phyloP scores from a whole-genome alignment of 2,888 invertebrate species.

The Dermolepida albohirtum region DNA sequence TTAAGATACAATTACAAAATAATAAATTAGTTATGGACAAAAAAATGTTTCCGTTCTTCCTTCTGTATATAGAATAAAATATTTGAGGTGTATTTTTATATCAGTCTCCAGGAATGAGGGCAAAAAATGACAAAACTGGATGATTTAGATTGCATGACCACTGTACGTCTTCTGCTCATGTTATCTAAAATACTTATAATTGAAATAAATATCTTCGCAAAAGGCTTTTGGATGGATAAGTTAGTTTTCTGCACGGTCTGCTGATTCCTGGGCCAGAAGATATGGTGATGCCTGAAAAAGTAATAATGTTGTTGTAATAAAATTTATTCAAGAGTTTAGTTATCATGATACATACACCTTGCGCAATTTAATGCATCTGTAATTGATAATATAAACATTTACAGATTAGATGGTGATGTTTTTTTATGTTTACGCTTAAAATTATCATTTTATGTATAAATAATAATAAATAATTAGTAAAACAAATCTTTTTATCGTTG shows the following conservation, averaged over 20 bases:
- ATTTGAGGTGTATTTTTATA: slow-evolving; percentile 7
- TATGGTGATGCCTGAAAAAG: slow-evolving; percentile 50
- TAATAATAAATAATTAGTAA: too few relatives aligned
- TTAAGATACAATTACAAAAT: not conserved
- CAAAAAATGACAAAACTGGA: slow-evolving; percentile 4
- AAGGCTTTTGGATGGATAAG: slow-evolving; percentile 33
- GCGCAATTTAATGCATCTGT: too few relatives aligned
- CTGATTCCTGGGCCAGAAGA: slow-evolving; percentile 49
- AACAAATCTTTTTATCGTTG: too few relatives aligned
- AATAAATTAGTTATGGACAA: slow-evolving; percentile 1
- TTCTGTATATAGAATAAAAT: not conserved
- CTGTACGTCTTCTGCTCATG: slow-evolving; percentile 3
- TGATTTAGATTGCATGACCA: slow-evolving; percentile 12
- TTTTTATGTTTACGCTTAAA: too few relatives aligned
- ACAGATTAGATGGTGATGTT: too few relatives aligned
- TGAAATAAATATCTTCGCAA: slow-evolving; percentile 4
- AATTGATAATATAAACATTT: too few relatives aligned
- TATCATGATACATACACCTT: too few relatives aligned
- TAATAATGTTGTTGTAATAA: not conserved
- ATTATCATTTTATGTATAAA: too few relatives aligned
- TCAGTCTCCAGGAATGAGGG: slow-evolving; percentile 28
- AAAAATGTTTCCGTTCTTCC: not conserved
- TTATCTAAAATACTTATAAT: slow-evolving; percentile 2
- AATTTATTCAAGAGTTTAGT: too few relatives aligned
- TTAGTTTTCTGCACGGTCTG: slow-evolving; percentile 51